Evolutionary conservation across 2,888 invertebrate genomes (phyloP).

Genomic region (Formica aserva): DNA sequence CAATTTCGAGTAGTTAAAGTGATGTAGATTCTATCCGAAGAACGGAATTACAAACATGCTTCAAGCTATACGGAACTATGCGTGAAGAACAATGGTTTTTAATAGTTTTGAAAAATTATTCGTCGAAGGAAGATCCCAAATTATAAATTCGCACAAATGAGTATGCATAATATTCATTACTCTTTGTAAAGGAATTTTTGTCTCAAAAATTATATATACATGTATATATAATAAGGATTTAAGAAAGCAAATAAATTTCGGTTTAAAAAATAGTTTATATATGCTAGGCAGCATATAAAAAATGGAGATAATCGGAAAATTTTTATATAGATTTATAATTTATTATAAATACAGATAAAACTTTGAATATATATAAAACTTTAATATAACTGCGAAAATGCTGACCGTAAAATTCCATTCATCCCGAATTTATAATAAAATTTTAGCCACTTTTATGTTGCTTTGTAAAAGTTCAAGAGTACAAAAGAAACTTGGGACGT

Average conservation of each 20-base stretch:
- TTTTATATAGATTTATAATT: conserved; percentile 8
- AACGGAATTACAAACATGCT: not conserved
- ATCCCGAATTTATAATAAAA: conserved; percentile 18
- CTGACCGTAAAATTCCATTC: conserved; percentile 18
- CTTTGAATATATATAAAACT: not conserved
- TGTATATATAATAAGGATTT: not conserved
- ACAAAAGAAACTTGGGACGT: conserved; percentile 13
- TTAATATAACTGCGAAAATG: not conserved
- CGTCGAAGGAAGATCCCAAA: not conserved
- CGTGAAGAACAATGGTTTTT: not conserved
- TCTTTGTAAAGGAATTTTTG: not conserved
- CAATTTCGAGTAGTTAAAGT: conserved; percentile 49
- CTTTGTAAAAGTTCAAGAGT: conserved; percentile 36
- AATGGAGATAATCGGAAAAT: not conserved
- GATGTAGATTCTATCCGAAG: conserved; percentile 38
- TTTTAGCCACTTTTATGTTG: conserved; percentile 20
- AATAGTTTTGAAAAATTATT: not conserved
- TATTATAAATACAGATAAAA: conserved; percentile 4
- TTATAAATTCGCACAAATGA: not conserved
- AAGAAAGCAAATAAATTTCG: not conserved
- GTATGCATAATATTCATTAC: not conserved
- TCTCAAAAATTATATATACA: not conserved
- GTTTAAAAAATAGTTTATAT: not conserved
- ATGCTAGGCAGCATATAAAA: not conserved
- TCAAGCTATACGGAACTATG: not conserved